Evolutionary conservation across 2,113 vertebrate species (phyloP), one percentile per base, ranked within the genome.

Genomic region (Syngnathus typhle): DNA sequence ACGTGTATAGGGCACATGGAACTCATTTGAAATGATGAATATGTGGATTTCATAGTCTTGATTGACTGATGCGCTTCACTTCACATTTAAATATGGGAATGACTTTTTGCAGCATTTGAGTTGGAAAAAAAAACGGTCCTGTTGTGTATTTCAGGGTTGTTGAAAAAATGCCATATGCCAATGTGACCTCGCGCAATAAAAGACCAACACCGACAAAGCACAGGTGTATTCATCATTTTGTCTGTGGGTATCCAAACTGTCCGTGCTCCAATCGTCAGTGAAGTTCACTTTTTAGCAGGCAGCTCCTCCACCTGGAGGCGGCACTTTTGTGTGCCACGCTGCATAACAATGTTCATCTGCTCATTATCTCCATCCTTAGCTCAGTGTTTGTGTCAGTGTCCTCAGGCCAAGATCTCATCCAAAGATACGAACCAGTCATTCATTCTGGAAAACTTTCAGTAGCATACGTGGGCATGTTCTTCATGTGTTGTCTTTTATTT

Each of bases 1-100:
- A 73, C 68, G 18, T 68, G 66, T 19, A 47, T 64, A 65, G 65
- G 70, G 58, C 61, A 71, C 76, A 75, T 66, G 75, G 80, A 72
- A 65, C 60, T 87, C 89, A 78, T 79, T 65, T 69, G 59, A 72
- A 82, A 72, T 83, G 74, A 85, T 82, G 71, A 82, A 80, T 73
- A 73, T 71, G 67, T 68, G 47, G 60, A 69, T 84, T 82, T 73
- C 73, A 79, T 47, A 55, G 67, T 69, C 65, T 70, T 62, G 32
- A 73, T 65, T 67, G 71, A 52, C 6, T 15, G 62, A 51, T 36
- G 27, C 65, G 49, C 52, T 60, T 71, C n/a, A 60, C 16, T 61
- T 16, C 21, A 11, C 60, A 65, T 58, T 46, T 69, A 38, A 46
- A 55, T 69, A 55, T 65, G 47, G 65, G 60, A 37, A 39, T n/a